Evolutionary conservation across 2,888 invertebrate genomes (phyloP).

Genomic region (Eristalis arbustorum): DNA sequence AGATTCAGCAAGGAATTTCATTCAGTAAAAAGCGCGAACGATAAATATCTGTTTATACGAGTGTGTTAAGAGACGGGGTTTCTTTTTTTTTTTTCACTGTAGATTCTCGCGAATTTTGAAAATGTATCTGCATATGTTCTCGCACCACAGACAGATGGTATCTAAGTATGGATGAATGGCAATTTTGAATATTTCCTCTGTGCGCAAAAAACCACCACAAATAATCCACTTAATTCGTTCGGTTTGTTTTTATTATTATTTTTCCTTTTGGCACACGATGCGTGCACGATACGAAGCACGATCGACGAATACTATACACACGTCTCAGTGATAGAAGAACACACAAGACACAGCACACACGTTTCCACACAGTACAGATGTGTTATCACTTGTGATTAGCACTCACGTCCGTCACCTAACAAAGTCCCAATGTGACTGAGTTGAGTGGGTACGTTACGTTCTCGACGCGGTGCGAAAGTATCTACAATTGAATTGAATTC

Average conservation of each 20-base stretch:
- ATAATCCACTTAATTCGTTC: constrained; percentile 1
- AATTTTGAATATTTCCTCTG: background rate
- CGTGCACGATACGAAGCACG: background rate
- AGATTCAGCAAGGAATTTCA: constrained; percentile 27
- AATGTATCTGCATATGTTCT: constrained; percentile 42
- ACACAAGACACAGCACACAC: constrained; percentile 50
- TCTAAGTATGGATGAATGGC: background rate
- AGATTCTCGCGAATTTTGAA: constrained; percentile 10
- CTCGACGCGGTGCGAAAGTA: constrained; percentile 57
- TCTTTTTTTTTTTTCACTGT: background rate
- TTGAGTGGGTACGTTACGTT: constrained; percentile 34
- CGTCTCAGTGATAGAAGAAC: background rate
- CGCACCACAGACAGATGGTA: constrained; percentile 29
- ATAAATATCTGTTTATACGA: constrained; percentile 48
- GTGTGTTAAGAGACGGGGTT: constrained; percentile 3
- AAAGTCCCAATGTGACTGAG: constrained; percentile 75
- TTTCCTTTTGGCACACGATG: background rate
- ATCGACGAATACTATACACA: background rate
- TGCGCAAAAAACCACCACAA: background rate
- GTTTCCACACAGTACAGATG: constrained; percentile 31
- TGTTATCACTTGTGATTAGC: constrained; percentile 62
- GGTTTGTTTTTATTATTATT: background rate
- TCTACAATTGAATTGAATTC: constrained; percentile 55
- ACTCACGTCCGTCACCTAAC: constrained; percentile 74
- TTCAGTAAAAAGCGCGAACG: constrained; percentile 39